These are phyloP conservation scores for Isoperla grammatica DNA, from an alignment of 2,888 invertebrate species.

Conservation along the genomic window DNA sequence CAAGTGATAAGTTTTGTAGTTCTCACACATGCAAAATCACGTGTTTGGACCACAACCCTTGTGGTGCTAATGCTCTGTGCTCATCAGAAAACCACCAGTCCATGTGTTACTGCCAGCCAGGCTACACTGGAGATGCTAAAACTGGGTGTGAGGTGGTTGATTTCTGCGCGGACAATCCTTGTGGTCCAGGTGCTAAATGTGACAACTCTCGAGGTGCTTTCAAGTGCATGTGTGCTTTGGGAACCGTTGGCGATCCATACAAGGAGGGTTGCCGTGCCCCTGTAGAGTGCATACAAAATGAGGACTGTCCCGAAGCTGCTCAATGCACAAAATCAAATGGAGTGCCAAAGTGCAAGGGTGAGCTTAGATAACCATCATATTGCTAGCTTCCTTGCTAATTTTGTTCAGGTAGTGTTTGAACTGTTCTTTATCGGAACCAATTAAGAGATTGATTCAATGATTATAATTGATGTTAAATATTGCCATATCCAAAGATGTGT, in stretches of 20 bases:
- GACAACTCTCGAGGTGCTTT: conserved; percentile 73
- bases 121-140: conserved; percentile 74
- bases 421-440: too few species aligned
- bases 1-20: conserved; percentile 77
- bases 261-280: conserved; percentile 74
- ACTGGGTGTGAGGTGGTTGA: conserved; percentile 67
- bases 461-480: too few species aligned
- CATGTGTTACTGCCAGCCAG: conserved; percentile 79
- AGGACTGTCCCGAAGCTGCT: conserved; percentile 76
- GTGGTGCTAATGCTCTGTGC: conserved; percentile 79
- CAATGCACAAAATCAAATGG: conserved; percentile 67
- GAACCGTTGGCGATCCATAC: conserved; percentile 79
- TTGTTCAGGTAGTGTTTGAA: too few species aligned
- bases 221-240: conserved; percentile 71
- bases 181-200: conserved; percentile 75
- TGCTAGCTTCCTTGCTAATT: too few species aligned
- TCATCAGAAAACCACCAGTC: conserved; percentile 76
- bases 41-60: conserved; percentile 75
- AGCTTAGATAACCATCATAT: conserved; percentile 28
- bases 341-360: conserved; percentile 70
- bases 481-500: too few species aligned
- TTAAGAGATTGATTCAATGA: too few species aligned
- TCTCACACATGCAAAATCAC: conserved; percentile 79
- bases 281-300: conserved; percentile 72
- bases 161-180: conserved; percentile 71